Evolutionary conservation across 2,113 vertebrate genomes (phyloP).

Genomic region (Nerophis ophidion): DNA sequence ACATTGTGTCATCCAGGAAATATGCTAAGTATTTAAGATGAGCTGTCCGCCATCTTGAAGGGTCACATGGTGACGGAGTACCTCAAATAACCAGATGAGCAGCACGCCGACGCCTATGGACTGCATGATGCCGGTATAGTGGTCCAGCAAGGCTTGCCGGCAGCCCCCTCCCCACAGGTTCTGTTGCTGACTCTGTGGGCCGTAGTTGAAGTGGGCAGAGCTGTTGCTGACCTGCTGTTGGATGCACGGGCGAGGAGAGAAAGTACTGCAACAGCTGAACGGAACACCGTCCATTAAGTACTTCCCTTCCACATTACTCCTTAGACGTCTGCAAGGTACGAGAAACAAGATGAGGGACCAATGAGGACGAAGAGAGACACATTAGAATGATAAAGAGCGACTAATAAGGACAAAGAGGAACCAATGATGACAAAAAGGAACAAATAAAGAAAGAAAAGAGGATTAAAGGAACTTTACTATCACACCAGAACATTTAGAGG

Average conservation of each 20-base stretch:
- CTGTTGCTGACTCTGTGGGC: conserved; percentile 72
- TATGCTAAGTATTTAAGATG: too few relatives aligned
- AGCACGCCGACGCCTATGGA: conserved; percentile 75
- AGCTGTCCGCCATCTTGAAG: too few relatives aligned
- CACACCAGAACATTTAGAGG: too few relatives aligned
- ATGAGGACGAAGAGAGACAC: too few relatives aligned
- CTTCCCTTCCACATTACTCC: conserved; percentile 78
- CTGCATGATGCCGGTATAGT: conserved; percentile 78
- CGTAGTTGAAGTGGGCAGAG: conserved; percentile 75
- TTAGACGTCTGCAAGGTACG: conserved; percentile 66
- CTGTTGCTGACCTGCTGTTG: conserved; percentile 79
- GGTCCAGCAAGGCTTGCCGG: conserved; percentile 75
- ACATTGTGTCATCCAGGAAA: too few relatives aligned
- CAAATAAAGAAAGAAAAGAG: too few relatives aligned
- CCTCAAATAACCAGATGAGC: conserved; percentile 86
- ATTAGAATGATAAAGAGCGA: too few relatives aligned
- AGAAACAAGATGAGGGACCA: too few relatives aligned
- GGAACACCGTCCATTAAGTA: conserved; percentile 81
- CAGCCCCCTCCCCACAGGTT: conserved; percentile 83
- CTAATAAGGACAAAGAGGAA: too few relatives aligned
- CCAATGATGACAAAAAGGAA: too few relatives aligned
- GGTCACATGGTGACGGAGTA: conserved; percentile 31
- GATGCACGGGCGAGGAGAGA: conserved; percentile 82
- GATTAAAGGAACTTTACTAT: too few relatives aligned
- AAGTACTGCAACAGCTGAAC: conserved; percentile 85